Percentiles rank a stretch among this genome's conserved stretches.
phyloP scores from a whole-genome alignment of 2,113 vertebrate species.

The Saguinus imperator region DNA sequence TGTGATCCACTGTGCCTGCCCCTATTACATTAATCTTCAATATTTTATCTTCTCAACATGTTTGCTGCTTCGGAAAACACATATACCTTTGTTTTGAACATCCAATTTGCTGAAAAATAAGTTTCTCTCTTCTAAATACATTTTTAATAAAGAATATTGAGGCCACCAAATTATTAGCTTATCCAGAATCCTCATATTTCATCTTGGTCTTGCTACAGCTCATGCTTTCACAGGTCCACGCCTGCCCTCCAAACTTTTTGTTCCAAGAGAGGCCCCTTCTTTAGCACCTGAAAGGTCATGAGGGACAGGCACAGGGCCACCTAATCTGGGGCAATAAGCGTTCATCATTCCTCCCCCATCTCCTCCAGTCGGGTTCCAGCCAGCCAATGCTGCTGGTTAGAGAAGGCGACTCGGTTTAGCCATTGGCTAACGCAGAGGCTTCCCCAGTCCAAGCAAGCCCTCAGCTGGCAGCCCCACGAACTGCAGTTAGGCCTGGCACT shows the following conservation, averaged over 20 bases:
- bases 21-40: neutral
- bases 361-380: neutral
- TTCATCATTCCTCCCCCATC: neutral
- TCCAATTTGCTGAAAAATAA: neutral
- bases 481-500: constrained; percentile 59
- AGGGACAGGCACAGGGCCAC: neutral
- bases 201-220: neutral
- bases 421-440: constrained; percentile 47
- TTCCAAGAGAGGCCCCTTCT: neutral
- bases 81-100: neutral
- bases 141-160: neutral
- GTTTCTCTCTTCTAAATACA: neutral
- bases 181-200: neutral
- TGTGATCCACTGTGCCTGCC: no score
- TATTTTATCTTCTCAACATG: neutral
- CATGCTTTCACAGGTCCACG: neutral
- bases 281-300: neutral
- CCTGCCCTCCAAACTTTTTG: neutral
- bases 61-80: neutral
- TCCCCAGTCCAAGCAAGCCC: constrained; percentile 48
- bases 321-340: neutral
- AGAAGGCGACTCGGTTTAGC: constrained; percentile 61
- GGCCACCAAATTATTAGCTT: neutral
- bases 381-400: neutral
- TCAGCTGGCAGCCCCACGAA: constrained; percentile 56